Evolutionary conservation across 2,888 invertebrate species (phyloP).

Genomic region (Chrysina gloriosa): DNA sequence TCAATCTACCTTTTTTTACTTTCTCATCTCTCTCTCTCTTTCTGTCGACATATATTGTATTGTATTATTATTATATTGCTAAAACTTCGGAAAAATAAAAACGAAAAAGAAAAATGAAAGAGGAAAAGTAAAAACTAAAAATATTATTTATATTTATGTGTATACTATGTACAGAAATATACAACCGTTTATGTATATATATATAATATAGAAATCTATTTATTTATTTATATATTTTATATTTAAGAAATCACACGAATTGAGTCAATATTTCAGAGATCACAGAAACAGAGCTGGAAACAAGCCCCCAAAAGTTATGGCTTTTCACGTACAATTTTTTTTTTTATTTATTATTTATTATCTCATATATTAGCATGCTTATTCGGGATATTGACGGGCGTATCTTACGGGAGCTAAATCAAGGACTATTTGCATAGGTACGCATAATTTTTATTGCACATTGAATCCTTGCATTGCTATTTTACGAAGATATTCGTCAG

Average conservation of each 20-base stretch:
- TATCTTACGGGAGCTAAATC: too few relatives aligned
- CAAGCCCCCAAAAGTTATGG: slow-evolving; percentile 43
- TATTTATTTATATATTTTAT: slow-evolving; percentile 37
- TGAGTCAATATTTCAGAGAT: slow-evolving; percentile 63
- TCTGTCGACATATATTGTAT: too few relatives aligned
- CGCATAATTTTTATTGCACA: neutral
- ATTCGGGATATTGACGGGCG: slow-evolving; percentile 13
- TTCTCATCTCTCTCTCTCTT: too few relatives aligned
- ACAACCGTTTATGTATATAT: slow-evolving; percentile 26
- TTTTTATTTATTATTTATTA: too few relatives aligned
- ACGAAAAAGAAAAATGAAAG: neutral
- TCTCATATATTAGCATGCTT: slow-evolving; percentile 2
- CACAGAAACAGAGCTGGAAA: slow-evolving; percentile 65
- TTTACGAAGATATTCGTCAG: too few relatives aligned
- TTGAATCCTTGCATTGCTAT: neutral
- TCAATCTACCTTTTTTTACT: slow-evolving; percentile 41
- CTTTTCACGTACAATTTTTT: slow-evolving; percentile 42
- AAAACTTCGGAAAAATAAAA: slow-evolving; percentile 22
- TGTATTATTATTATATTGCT: too few relatives aligned
- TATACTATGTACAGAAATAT: slow-evolving; percentile 35
- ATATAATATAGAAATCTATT: slow-evolving; percentile 34
- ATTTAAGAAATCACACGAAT: slow-evolving; percentile 58
- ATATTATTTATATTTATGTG: slow-evolving; percentile 23
- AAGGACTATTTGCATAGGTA: too few relatives aligned
- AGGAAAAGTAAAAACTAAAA: slow-evolving; percentile 13